Conservation (phyloP, 2,797 vertebrate species). For the Sebastolobus alascanus region DNA sequence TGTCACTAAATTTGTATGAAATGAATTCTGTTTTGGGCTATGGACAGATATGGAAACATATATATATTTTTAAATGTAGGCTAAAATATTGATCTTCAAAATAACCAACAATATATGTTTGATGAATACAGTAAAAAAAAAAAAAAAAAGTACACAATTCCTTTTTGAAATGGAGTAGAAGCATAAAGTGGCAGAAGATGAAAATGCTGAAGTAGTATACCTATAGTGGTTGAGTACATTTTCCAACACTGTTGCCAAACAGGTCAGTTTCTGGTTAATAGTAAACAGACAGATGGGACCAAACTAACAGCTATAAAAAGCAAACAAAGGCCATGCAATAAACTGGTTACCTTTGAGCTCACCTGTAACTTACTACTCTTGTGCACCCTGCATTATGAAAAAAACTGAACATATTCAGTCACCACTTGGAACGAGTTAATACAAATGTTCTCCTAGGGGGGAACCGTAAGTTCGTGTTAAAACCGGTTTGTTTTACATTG, state of each 20-base stretch:
- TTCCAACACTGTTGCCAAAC: not conserved
- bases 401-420: not conserved
- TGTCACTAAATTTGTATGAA: not conserved
- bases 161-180: not conserved
- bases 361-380: slow-evolving; percentile 22
- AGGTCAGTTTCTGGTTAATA: not conserved
- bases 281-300: not conserved
- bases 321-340: slow-evolving; percentile 40
- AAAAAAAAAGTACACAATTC: too few species aligned
- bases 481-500: not conserved
- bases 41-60: not conserved
- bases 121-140: not conserved
- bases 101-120: not conserved
- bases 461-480: not conserved
- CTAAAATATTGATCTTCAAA: not conserved
- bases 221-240: not conserved
- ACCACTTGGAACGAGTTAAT: not conserved
- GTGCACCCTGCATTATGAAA: slow-evolving; percentile 37
- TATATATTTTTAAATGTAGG: not conserved
- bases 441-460: too few species aligned
- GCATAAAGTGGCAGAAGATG: not conserved
- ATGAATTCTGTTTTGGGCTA: not conserved
- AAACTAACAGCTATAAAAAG: not conserved
- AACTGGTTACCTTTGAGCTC: slow-evolving; percentile 61
- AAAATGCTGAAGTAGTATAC: not conserved